Evolutionary conservation across 1,140 invertebrate genomes (phyloP), one percentile per base, ranked within the genome.

Genomic region (Spodoptera frugiperda): DNA sequence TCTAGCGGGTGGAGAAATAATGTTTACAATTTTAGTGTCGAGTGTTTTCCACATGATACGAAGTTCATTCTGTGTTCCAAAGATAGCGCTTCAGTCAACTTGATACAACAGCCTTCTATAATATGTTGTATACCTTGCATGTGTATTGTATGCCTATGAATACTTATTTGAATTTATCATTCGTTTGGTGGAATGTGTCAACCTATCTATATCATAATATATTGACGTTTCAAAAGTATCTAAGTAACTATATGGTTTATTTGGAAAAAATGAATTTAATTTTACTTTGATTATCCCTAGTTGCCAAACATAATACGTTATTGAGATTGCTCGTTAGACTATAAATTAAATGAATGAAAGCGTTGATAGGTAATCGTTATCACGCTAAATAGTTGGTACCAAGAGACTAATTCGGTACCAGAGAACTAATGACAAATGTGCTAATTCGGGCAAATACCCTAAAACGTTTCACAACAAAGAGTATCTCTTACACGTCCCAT

Each of bases 401-500:
- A 12, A 14, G 21, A 30, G 21, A 30, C 54, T 30, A 57, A 57
- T 57, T 57, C 1, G 9, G 33, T 17, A 33, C 5, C 25, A 25
- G 0, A 25, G 33, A 39, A 10, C 9, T 39, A 39, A 25, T 25
- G 14, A 3, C 39, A 10, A 49, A 68, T 68, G 30, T 51, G 14
- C 8, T 53, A 53, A 51, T 10, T 12, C 14, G 8, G 21, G 44
- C 17, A 46, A 21, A 44, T 55, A n/a, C 15, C 30, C 15, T 17
- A 21, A 72, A 72, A 67, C 54, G 19, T n/a, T 44, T 30, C 49
- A 44, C 48, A 6, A 61, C 19, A 44, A 54, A 30, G 49, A 57
- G 39, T 39, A 68, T 74, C 54, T 61, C 44, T 46, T 14, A 46
- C 68, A 72, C 68, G 68, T 61, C n/a, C 71, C 55, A 49, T 51